A percentile compares a stretch with the other conserved stretches of the same genome.
These are phyloP conservation scores for Dendrolimus houi DNA, from an alignment of 2,888 invertebrate species.

Conservation along the genomic window DNA sequence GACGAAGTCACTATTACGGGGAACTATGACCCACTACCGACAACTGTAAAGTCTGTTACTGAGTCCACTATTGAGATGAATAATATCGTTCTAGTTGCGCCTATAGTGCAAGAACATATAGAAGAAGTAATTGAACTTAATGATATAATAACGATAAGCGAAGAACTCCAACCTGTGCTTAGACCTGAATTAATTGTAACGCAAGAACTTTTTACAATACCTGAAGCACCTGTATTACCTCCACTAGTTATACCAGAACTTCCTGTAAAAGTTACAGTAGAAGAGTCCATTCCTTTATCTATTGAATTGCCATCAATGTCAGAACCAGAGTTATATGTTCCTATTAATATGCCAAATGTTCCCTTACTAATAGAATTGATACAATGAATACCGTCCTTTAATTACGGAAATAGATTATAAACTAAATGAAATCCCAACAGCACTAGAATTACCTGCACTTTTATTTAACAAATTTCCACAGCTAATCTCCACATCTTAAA, in stretches of 20 bases:
- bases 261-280: background rate
- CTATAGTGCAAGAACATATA: background rate
- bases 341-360: background rate
- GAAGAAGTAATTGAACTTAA: background rate
- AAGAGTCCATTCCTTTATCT: background rate
- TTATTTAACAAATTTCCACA: conserved; percentile 7
- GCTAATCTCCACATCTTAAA: conserved; percentile 6
- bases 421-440: conserved; percentile 10
- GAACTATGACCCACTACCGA: background rate
- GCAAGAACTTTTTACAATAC: background rate
- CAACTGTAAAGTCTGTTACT: background rate
- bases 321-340: background rate
- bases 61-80: background rate
- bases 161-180: background rate
- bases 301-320: background rate
- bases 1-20: too few relatives aligned
- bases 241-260: conserved; percentile 5
- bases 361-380: background rate
- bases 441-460: conserved; percentile 15
- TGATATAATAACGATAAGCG: background rate
- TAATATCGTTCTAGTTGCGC: background rate
- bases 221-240: conserved; percentile 5
- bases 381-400: background rate
- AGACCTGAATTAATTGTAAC: background rate
- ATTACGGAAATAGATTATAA: conserved; percentile 8